These are phyloP conservation scores for Kryptopterus vitreolus DNA, from an alignment of 2,797 vertebrate species.

Conservation along the genomic window DNA sequence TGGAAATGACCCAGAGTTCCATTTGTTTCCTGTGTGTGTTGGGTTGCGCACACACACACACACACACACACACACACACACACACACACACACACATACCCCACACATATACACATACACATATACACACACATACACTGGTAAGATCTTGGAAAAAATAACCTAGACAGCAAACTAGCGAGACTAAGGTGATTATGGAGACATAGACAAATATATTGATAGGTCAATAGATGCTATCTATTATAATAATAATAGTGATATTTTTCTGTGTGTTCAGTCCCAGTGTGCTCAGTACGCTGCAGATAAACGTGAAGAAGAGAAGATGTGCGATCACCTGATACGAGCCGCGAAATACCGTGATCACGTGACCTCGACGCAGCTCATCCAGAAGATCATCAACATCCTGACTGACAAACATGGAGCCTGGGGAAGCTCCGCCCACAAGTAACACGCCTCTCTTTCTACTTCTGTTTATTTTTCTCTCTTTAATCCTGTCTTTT, in stretches of 20 bases:
- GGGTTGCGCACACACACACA: constrained; percentile 52
- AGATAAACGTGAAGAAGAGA: constrained; percentile 95
- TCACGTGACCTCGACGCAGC: constrained; percentile 91
- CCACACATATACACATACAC: neutral
- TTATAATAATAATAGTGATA: constrained; percentile 13
- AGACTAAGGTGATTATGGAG: neutral
- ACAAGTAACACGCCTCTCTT: constrained; percentile 75
- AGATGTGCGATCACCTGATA: constrained; percentile 98
- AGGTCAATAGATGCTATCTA: neutral
- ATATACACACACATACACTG: neutral
- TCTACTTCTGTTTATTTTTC: too few relatives aligned
- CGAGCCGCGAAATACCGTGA: constrained; percentile 94
- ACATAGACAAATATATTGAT: neutral
- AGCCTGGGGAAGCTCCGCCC: constrained; percentile 88
- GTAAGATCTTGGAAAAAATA: neutral
- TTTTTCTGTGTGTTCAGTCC: constrained; percentile 72
- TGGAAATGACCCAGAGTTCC: constrained; percentile 73
- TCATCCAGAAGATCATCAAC: constrained; percentile 96
- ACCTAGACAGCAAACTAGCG: neutral
- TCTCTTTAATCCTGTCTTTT: neutral
- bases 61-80: constrained; percentile 4
- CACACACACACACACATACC: constrained; percentile 14
- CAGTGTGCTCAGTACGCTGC: constrained; percentile 91
- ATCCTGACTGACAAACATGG: constrained; percentile 97
- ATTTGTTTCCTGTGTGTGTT: constrained; percentile 64